phyloP scores from a whole-genome alignment of 35 echinoderm and acorn worm genomes.

The Holothuria glaberrima region DNA sequence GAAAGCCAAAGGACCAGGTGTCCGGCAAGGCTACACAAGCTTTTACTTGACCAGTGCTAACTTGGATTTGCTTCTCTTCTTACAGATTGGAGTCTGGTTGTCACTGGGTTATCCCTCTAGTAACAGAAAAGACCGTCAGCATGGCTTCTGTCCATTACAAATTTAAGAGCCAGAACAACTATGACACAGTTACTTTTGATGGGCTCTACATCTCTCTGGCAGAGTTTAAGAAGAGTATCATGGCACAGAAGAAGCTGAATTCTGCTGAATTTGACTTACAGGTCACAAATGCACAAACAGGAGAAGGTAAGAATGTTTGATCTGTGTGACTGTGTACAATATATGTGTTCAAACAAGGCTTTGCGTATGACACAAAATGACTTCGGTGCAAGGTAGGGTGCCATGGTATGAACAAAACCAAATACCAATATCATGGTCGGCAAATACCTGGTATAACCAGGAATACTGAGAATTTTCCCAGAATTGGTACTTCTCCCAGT shows the following conservation, averaged over 20 bases:
- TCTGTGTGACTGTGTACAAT: no score
- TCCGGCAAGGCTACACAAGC: no score
- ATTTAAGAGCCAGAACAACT: conserved; percentile 91
- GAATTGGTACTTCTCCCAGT: no score
- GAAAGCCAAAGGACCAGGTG: no score
- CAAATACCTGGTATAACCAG: no score
- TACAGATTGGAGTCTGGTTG: conserved; percentile 17
- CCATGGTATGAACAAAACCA: no score
- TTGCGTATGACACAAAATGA: no score
- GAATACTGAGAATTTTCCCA: no score
- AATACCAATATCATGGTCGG: no score
- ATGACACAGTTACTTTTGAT: conserved; percentile 93
- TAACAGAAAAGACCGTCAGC: neutral
- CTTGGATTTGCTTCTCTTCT: neutral
- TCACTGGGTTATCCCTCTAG: neutral
- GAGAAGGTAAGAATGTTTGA: conserved; percentile 63
- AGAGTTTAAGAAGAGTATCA: conserved; percentile 86
- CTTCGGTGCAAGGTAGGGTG: no score
- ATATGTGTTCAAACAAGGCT: no score
- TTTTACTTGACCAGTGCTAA: no score
- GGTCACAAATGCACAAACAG: conserved; percentile 86
- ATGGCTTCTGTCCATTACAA: conserved; percentile 98
- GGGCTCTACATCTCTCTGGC: conserved; percentile 86
- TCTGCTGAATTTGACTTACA: conserved; percentile 79
- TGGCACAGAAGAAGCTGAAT: conserved; percentile 74